phyloP scores from a whole-genome alignment of 2,797 vertebrate species.

The Silurus aristotelis region DNA sequence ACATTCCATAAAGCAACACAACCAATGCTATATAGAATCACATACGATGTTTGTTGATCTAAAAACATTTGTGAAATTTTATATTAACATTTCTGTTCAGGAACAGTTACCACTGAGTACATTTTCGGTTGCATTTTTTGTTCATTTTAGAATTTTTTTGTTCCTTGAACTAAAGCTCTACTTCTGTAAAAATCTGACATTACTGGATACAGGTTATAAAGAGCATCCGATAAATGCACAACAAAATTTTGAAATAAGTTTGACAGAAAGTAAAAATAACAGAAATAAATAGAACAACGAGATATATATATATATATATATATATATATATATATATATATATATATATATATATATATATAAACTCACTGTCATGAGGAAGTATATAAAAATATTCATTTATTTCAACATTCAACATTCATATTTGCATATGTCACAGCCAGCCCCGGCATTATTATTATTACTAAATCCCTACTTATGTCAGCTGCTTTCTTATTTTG shows the following conservation, averaged over 20 bases:
- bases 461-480: background rate
- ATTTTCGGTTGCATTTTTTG: slow-evolving; percentile 3
- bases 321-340: background rate
- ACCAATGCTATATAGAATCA: background rate
- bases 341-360: slow-evolving; percentile 29
- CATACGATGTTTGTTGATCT: background rate
- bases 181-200: slow-evolving; percentile 23
- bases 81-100: background rate
- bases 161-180: background rate
- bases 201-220: background rate
- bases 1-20: background rate
- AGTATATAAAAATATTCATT: slow-evolving; percentile 31
- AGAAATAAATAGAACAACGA: slow-evolving; percentile 1
- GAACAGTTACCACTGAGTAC: background rate
- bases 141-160: background rate
- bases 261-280: background rate
- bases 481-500: slow-evolving; percentile 2
- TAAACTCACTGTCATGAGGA: slow-evolving; percentile 14
- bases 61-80: background rate
- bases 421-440: slow-evolving; percentile 33
- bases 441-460: slow-evolving; percentile 26
- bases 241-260: background rate
- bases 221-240: background rate
- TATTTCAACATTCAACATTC: too few relatives aligned
- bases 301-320: slow-evolving; percentile 31